Evolutionary conservation across 1,140 invertebrate genomes (phyloP), one percentile per base, ranked within the genome.

Genomic region (Heliconius hermathena): DNA sequence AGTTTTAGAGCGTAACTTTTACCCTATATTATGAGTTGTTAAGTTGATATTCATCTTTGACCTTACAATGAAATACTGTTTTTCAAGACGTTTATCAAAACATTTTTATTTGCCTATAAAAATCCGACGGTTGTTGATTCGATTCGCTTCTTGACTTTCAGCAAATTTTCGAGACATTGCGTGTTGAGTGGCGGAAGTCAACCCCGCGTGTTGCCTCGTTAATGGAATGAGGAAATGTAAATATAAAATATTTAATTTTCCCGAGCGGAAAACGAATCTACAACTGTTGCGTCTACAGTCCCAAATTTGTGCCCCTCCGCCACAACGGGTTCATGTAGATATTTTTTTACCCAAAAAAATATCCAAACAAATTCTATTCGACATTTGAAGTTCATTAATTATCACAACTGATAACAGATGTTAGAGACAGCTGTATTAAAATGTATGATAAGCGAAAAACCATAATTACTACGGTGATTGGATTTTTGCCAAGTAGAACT

Each of bases 331-430:
- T 29, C 29, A 29, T 29, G 29, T 29, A 29, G 29, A 41, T 11
- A 38, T 41, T 1, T 41, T 41, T 41, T 41, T 2, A 41, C 38
- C 9, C 13, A 49, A 5, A 41, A 49, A 18, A 60, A 13, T 60
- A 60, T 60, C 0, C n/a, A 57, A 57, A 57, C 6, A 57, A n/a
- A 57, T 22, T 60, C 20, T 60, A 60, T n/a, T 66, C 6, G 36
- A 29, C 20, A 60, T 41, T 66, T 22, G 13, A 76, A 70, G 33
- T 41, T 76, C n/a, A 76, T 76, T 76, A 57, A 74, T 70, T 29
- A 70, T 76, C 60, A 66, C 60, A 70, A 76, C 57, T 76, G 52
- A 74, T 74, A 74, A 60, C 54, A 57, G 20, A 60, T 49, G 20
- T 36, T 20, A 18, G 16, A 38, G n/a, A 26, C 60, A 46, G 60